Base-by-base conservation (phyloP, 2,113 vertebrate species). In the Percopsis transmontana region DNA sequence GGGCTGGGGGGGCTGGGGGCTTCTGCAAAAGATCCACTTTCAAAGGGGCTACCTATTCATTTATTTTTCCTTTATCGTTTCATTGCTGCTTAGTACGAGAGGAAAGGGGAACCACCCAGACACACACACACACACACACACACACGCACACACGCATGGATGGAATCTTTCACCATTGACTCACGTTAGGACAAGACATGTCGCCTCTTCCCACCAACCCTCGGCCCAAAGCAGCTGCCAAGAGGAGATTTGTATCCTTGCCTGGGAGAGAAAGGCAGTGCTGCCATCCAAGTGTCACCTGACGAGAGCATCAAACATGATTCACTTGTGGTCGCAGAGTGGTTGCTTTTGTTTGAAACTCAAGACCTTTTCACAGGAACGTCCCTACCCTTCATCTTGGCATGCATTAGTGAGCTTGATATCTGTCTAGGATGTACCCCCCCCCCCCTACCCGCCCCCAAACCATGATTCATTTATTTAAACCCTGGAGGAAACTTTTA, bases 41-140 rank as follows among this genome's bases (percentile, higher is more conserved):
- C 87, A 91, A 91, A 91, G 81, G n/a, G 10, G 40, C 68, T 76
- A 80, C 85, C 84, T 90, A 79, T 89, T 90, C 67, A 82, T 90
- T 91, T 90, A 77, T 91, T 91, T 79, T 90, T 75, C 76, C 67
- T 82, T 85, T 48, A 70, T 83, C 67, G 68, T 83, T 82, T 88
- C 84, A 82, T 77, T 73, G 72, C 77, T 81, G 65, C 82, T 90
- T 84, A 69, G 64, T 66, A 79, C 45, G 48, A 55, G 76, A 76
- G 47, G 8, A 54, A 54, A 16, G 21, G 18, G 21, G 14, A 57
- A n/a, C 33, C 52, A 11, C 48, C 18, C 44, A 39, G 1, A 19
- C 45, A 68, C 47, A 48, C 59, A 48, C 54, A 51, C 67, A 67
- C 54, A 62, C 44, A 44, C 62, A 57, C 60, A 38, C 61, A 62